Evolutionary conservation across 2,888 invertebrate species (phyloP).

Genomic region (Ennomos fuscantarius): DNA sequence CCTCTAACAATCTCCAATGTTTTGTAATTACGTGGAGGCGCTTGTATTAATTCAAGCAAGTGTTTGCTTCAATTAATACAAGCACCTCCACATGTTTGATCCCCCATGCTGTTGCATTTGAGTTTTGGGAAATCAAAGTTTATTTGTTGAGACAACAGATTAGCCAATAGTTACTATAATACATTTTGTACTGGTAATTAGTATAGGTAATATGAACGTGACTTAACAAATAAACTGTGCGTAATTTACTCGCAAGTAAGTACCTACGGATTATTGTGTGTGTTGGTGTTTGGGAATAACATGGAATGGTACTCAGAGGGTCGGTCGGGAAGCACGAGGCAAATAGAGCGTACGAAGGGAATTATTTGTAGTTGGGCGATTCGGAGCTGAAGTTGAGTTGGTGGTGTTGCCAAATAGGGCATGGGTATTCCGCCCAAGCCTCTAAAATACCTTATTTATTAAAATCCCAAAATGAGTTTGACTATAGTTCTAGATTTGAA

Average conservation of each 20-base stretch:
- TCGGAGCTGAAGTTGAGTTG: conserved; percentile 41
- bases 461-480: no score
- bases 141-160: no score
- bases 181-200: conserved; percentile 20
- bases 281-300: conserved; percentile 41
- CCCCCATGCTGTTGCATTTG: conserved; percentile 54
- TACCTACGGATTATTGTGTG: conserved; percentile 8
- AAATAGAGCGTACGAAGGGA: conserved; percentile 63
- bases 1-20: background rate
- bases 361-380: conserved; percentile 61
- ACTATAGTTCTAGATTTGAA: no score
- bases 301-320: conserved; percentile 41
- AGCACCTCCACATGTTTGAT: conserved; percentile 47
- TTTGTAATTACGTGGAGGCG: conserved; percentile 27
- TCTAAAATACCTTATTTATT: background rate
- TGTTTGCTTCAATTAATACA: conserved; percentile 58
- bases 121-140: conserved; percentile 7
- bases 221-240: conserved; percentile 19
- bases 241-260: conserved; percentile 17
- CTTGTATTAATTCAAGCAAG: conserved; percentile 57
- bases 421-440: background rate
- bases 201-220: conserved; percentile 24
- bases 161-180: no score
- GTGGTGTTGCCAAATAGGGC: conserved; percentile 15
- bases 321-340: conserved; percentile 45